Evolutionary conservation across 2,113 vertebrate genomes (phyloP), one percentile per base, ranked within the genome.

Genomic region (Aramus guarauna): DNA sequence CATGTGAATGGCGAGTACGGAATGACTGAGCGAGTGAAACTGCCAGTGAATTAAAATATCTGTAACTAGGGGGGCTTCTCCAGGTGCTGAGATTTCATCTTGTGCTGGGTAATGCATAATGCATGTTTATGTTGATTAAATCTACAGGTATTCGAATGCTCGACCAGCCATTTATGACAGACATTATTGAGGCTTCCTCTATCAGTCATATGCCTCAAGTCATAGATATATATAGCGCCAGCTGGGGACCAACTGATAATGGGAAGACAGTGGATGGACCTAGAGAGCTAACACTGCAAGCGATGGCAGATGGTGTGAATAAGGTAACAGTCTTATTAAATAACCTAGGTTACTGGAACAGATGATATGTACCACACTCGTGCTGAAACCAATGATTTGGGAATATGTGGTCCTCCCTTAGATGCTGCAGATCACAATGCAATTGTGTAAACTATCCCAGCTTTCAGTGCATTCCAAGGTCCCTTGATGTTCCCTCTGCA

Each of bases 171-270:
- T 99, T 99, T 71, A 99, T 99, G 99, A 99, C 99, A 3, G 99
- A 99, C 96, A 99, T 99, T 86, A 99, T 99, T 6, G 99, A 99
- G 96, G 99, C 99, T 39, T 99, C 99, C 12, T 99, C 99, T 77
- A 99, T 99, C 98, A 99, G 99, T 91, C 99, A 99, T 85, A 99
- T 99, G 99, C 99, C 99, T 11, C 99, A 99, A 96, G 97, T 99
- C 50, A 99, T 99, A 63, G 99, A 99, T 94, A 99, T 99, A 84
- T 99, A 99, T 91, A 99, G 99, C 24, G 99, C 99, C 96, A 99
- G 99, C 97, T 99, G 99, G 99, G 99, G 99, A 30, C 99, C 99
- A 15, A 99, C 99, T 1, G 99, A 99, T 94, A 99, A 99, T 4
- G 99, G 99, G 7, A 99, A 99, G 96, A 99, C 99, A 0, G 99